Base-by-base conservation (phyloP, 2,113 vertebrate species). In the Nicator chloris region DNA sequence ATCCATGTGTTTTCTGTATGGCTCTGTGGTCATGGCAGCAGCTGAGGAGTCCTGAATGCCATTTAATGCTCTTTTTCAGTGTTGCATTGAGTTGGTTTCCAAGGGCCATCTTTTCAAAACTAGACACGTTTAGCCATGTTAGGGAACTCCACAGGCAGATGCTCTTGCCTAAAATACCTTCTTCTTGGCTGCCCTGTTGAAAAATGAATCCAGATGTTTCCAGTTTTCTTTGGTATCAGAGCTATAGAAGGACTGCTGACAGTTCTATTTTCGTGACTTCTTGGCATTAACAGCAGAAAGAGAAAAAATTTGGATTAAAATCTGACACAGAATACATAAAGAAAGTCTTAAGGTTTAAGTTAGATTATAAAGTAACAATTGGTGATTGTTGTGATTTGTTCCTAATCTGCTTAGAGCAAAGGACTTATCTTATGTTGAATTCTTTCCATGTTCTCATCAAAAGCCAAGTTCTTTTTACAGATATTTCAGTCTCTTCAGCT, bases 171-270 rank as follows among this genome's bases (percentile, higher is more conserved):
- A 66, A 88, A 93, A 86, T 70, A 95, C 82, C 86, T 44, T 59
- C 88, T 93, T 80, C n/a, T 90, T 91, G 89, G 84, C 84, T 92
- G 66, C 76, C 44, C 50, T 80, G 19, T 72, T 79, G 42, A 93
- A 95, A 93, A 95, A 92, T 54, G 21, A 75, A 80, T 89, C 85
- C 93, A 93, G 92, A 96, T 93, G 90, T 94, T 95, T 92, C 76
- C 66, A 93, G 59, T 96, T 90, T 87, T 76, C 47, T 86, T 87
- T 88, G 72, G 85, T 96, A 90, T 95, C 31, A 26, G 40, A 72
- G 26, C 73, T 91, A 12, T 66, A 90, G 78, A 69, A 50, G 56
- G 76, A 70, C 44, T 86, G 94, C 77, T 78, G 83, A 78, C 63
- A 77, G 66, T 82, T 94, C 87, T 96, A 30, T 90, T 96, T 95